A percentile compares a stretch with the other conserved stretches of the same genome.
These are phyloP conservation scores for Noctuana brunneofusca DNA, from an alignment of 2,888 invertebrate species.

Conservation along the genomic window DNA sequence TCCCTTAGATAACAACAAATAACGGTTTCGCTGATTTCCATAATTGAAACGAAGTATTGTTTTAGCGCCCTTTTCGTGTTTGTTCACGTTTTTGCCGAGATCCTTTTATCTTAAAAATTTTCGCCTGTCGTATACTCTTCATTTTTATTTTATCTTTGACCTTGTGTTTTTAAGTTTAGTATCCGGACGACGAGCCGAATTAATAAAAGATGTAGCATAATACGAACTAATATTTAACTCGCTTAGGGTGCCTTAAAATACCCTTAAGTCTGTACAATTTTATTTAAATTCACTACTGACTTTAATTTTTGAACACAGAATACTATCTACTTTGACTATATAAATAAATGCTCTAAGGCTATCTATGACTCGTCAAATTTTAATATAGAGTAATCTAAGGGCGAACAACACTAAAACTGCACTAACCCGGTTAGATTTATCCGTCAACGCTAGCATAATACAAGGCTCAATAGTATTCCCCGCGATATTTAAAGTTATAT, in stretches of 20 bases:
- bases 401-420: too few species aligned
- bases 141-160: not conserved
- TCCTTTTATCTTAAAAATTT: not conserved
- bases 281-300: not conserved
- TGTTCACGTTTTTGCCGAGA: not conserved
- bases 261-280: not conserved
- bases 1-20: not conserved
- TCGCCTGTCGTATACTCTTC: not conserved
- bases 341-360: too few species aligned
- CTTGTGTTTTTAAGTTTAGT: not conserved
- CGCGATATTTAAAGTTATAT: too few species aligned
- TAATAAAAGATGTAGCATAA: not conserved
- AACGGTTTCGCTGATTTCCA: not conserved
- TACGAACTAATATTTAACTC: too few species aligned
- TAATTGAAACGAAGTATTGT: not conserved
- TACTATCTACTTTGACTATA: too few species aligned
- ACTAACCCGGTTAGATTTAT: too few species aligned
- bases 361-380: too few species aligned
- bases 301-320: too few species aligned
- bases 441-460: too few species aligned
- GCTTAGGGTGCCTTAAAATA: not conserved
- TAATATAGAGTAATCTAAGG: too few species aligned
- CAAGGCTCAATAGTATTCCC: too few species aligned
- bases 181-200: not conserved
- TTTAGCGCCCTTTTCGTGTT: not conserved